Evolutionary conservation across 2,888 invertebrate genomes (phyloP), one percentile per base, ranked within the genome.

Genomic region (Cephus runcator): DNA sequence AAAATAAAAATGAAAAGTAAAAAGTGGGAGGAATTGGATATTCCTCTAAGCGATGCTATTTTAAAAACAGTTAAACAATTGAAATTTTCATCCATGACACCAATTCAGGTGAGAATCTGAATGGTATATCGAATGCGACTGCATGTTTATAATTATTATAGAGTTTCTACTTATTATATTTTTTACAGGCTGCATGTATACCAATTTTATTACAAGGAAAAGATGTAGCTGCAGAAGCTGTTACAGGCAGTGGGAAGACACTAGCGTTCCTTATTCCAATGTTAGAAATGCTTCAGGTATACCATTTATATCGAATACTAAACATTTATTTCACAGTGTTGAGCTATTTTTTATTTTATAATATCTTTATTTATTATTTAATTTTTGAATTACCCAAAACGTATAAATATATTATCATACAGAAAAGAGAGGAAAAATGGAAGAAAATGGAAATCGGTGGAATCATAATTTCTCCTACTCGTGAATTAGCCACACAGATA

Each of bases 201-300:
- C 98, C 98, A 0, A 93, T 98, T 77, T 93, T 99, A 76, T 91
- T 99, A 76, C 94, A 95, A 12, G 96, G 97, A 86, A 99, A 98
- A 92, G 99, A 99, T 93, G 98, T 99, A 23, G 98, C 98, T 0
- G 99, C 97, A 0, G 99, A 99, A 92, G 99, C 99, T 4, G 98
- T 99, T 0, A 99, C 99, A 1, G 99, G 99, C 4, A 99, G 99
- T 82, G 99, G 99, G 0, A 99, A 99, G 92, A 99, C 99, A 0
- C 92, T 99, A 69, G 98, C 99, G 0, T 99, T 99, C 92, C 92
- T 99, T 15, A 95, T 99, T 73, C 99, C 99, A 0, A 91, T 98
- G 87, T 87, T 99, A 75, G 97, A 99, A 92, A 95, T 98, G 86
- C 92, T 99, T 75, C 92, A 93, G 87, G 92, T 92, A 86, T 33